A percentile compares a stretch with the other conserved stretches of the same genome.
phyloP scores from a whole-genome alignment of 53 echinoderm and acorn worm genomes.

The Echinometra lucunter region DNA sequence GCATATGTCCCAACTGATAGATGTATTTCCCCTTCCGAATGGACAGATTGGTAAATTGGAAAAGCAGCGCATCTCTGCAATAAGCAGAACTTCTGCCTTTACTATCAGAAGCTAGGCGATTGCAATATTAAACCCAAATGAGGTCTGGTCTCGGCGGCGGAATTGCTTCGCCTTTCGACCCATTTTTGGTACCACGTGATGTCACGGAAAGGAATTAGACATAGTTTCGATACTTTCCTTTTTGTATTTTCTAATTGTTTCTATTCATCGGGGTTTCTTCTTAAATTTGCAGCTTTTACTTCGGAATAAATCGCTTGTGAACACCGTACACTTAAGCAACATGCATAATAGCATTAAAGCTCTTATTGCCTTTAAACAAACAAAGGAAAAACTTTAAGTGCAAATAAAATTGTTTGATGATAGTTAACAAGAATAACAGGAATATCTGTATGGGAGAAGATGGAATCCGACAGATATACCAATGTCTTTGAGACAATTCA shows the following conservation, averaged over 20 bases:
- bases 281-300: not conserved
- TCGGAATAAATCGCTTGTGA: not conserved
- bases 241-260: not conserved
- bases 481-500: not conserved
- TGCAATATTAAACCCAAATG: slow-evolving; percentile 53
- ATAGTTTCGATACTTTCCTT: not conserved
- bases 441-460: not conserved
- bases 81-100: slow-evolving; percentile 59
- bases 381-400: not conserved
- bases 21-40: slow-evolving; percentile 48
- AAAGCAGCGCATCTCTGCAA: slow-evolving; percentile 63
- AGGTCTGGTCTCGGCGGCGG: slow-evolving; percentile 39
- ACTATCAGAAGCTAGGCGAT: slow-evolving; percentile 45
- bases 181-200: slow-evolving; percentile 43
- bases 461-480: not conserved
- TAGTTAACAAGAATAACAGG: not conserved
- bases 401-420: not conserved
- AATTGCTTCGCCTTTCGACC: slow-evolving; percentile 52
- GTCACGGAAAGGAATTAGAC: slow-evolving; percentile 38
- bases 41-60: slow-evolving; percentile 68
- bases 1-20: slow-evolving; percentile 57
- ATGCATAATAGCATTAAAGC: not conserved
- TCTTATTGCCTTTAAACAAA: not conserved
- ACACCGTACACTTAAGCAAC: not conserved
- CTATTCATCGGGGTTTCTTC: not conserved